Evolutionary conservation across 2,888 invertebrate species (phyloP), one percentile per base, ranked within the genome.

Genomic region (Esperia sulphurella): DNA sequence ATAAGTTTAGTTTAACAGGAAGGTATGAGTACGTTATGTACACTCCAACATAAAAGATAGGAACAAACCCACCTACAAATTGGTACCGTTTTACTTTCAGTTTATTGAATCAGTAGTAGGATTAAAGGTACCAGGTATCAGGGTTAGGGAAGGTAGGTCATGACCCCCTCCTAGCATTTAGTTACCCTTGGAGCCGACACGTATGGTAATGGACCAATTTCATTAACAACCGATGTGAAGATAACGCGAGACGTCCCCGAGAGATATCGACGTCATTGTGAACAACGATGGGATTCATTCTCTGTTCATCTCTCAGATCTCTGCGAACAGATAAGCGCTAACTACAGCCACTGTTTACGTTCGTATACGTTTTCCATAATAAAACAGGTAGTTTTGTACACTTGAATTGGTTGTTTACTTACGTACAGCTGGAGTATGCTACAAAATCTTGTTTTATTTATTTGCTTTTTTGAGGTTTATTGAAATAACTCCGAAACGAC

Each of bases 171-270:
- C 21, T 21, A 5, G 21, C 21, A 21, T 21, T 21, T 21, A 21
- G 2, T 21, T 21, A 21, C 21, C 21, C 21, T 21, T 21, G 21
- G 21, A 21, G 21, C 6, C 35, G 35, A 6, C n/a, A 6, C 35
- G 57, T 71, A 76, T 73, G 75, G 65, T 70, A 75, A 79, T 75
- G 63, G 62, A 59, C 64, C 65, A 67, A 75, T 77, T 76, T 74
- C 64, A 73, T 72, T 73, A 75, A 71, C 72, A 64, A 67, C 63
- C 62, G 73, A 77, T 76, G 53, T 46, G 29, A 50, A 69, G 75
- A 75, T 73, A 75, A 68, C 61, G 56, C 52, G 46, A 12, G 53
- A 53, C 65, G 57, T 62, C 60, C 55, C 53, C 46, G 48, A 61
- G 63, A 41, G 41, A 41, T 62, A 58, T 60, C 52, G 54, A 52